These are phyloP conservation scores for Morpho deidamia DNA, from an alignment of 2,888 invertebrate species.

Conservation along the genomic window DNA sequence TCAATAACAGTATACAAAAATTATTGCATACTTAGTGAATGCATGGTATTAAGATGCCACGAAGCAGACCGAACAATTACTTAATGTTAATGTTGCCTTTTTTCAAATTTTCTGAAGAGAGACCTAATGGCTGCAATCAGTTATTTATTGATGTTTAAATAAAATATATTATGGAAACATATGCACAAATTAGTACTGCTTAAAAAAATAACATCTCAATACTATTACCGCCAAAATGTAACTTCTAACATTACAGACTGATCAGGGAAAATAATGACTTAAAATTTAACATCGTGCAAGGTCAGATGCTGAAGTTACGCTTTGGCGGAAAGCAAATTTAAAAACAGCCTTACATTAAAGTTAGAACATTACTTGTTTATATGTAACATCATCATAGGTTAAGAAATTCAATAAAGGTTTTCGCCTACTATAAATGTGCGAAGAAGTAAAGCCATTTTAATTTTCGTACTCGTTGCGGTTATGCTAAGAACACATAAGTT, in stretches of 20 bases:
- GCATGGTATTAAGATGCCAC: too few species aligned
- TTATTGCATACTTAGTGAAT: too few species aligned
- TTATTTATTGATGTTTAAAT: conserved; percentile 38
- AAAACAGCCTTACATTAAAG: not conserved
- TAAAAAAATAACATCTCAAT: conserved; percentile 15
- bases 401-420: not conserved
- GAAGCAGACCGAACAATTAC: too few species aligned
- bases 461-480: not conserved
- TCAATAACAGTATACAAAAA: too few species aligned
- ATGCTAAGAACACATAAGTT: too few species aligned
- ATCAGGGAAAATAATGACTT: not conserved
- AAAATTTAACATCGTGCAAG: too few species aligned
- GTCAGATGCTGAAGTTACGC: not conserved
- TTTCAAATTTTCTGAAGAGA: not conserved
- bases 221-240: conserved; percentile 3
- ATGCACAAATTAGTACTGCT: conserved; percentile 51
- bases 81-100: too few species aligned
- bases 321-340: not conserved
- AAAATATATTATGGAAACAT: conserved; percentile 61
- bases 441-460: conserved; percentile 3
- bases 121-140: conserved; percentile 16
- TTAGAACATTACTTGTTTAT: not conserved
- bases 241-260: not conserved
- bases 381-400: not conserved
- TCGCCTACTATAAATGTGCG: not conserved